Base-by-base conservation (phyloP, 1,140 invertebrate genomes). In the Papilio helenus region DNA sequence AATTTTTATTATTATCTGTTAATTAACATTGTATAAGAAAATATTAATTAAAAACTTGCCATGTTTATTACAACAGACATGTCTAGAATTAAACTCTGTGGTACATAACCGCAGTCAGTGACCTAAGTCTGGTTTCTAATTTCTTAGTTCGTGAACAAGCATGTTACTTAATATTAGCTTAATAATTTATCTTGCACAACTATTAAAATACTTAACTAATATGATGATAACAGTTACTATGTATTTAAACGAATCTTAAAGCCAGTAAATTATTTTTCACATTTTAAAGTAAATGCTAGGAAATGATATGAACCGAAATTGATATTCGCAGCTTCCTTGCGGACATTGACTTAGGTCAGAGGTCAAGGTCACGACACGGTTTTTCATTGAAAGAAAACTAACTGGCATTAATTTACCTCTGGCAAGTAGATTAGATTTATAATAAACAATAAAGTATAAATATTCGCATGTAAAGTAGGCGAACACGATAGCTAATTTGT, bases 291-390 rank as follows among this genome's bases (percentile, higher is more conserved):
- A 34, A 39, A 39, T 39, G 34, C 7, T 39, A 39, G 34, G 34
- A 34, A 34, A 39, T 8, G 34, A n/a, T 71, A 39, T 39, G 18
- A 8, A 20, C 51, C 10, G 3, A 61, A 73, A 49, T 73, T 49
- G 7, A 73, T 26, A 46, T 46, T 73, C 49, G 26, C 74, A 71
- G 29, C 10, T 61, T 68, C 58, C 26, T 73, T 9, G 16, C 42
- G 79, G 73, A 58, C 73, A 44, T 72, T 80, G 81, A 82, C 83
- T 76, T 82, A 79, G 72, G 51, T 39, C 49, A 77, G 61, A 49
- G 79, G 79, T 84, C 81, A 84, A 84, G 83, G 83, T 84, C 83
- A 82, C 68, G 42, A 71, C 79, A 51, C 23, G 23, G 72, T 10
- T 49, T 49, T 74, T 49, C 72, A 74, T 51, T 51, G 72, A 74